Conservation (phyloP, 2,113 vertebrate genomes). For the Corydoras maculifer region DNA sequence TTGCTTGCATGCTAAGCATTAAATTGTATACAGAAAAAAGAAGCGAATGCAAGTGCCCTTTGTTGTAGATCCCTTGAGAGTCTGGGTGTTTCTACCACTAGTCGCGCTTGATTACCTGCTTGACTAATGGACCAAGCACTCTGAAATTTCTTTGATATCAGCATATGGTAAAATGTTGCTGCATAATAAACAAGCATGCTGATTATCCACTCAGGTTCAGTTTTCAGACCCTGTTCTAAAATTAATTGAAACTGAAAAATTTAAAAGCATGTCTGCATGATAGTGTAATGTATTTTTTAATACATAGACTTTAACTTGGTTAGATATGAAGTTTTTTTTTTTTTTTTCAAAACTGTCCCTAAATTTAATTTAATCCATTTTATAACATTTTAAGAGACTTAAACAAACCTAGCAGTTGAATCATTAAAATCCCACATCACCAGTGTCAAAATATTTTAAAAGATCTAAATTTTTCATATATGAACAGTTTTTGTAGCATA, state of each 20-base stretch:
- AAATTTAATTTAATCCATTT: no score
- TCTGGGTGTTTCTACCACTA: constrained; percentile 1
- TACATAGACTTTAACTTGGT: no score
- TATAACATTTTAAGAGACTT: no score
- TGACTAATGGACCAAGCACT: constrained; percentile 9
- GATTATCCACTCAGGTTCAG: constrained; percentile 13
- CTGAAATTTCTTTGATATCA: constrained; percentile 19
- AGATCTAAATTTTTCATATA: no score
- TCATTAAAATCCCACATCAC: no score
- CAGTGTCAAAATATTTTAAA: no score
- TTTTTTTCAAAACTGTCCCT: no score
- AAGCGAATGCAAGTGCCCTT: background rate
- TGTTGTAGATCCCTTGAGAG: constrained; percentile 12
- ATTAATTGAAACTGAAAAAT: background rate
- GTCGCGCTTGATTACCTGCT: background rate
- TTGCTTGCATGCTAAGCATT: constrained; percentile 1
- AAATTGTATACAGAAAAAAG: background rate
- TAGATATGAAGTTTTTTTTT: no score
- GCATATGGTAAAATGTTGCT: constrained; percentile 16
- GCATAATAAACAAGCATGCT: constrained; percentile 8
- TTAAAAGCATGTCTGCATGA: no score
- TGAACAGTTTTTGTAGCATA: no score
- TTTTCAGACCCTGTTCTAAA: background rate
- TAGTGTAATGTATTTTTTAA: no score
- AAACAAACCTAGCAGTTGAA: no score